Conservation (phyloP, 2,888 invertebrate genomes). For the Ectropis crepuscularia region DNA sequence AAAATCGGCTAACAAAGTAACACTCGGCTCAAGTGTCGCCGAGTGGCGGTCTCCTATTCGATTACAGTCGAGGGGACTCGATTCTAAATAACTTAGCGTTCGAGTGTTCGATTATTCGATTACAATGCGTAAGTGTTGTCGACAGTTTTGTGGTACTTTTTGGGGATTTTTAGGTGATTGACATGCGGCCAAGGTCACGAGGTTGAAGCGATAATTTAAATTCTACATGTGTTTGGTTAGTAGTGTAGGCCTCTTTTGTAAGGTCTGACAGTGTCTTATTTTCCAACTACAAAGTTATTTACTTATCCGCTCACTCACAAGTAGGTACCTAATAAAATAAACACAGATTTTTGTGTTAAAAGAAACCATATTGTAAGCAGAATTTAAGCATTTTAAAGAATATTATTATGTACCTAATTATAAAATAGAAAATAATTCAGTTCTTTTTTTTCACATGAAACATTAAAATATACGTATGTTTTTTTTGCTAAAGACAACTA, state of each 20-base stretch:
- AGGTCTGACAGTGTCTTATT: too few relatives aligned
- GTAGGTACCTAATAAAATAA: too few relatives aligned
- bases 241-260: slow-evolving; percentile 4
- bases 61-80: slow-evolving; percentile 74
- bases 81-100: slow-evolving; percentile 77
- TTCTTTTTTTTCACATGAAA: too few relatives aligned
- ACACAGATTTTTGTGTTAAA: too few relatives aligned
- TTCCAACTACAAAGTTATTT: too few relatives aligned
- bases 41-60: slow-evolving; percentile 81
- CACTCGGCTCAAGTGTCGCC: slow-evolving; percentile 74
- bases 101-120: slow-evolving; percentile 80
- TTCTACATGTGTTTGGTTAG: slow-evolving; percentile 16
- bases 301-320: too few relatives aligned
- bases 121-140: slow-evolving; percentile 76
- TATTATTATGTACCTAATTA: too few relatives aligned
- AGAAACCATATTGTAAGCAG: too few relatives aligned
- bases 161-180: slow-evolving; percentile 47
- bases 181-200: slow-evolving; percentile 40
- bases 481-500: too few relatives aligned
- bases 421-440: too few relatives aligned
- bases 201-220: slow-evolving; percentile 19
- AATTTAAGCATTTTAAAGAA: too few relatives aligned
- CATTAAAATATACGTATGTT: too few relatives aligned
- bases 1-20: slow-evolving; percentile 82
- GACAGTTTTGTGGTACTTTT: slow-evolving; percentile 56